phyloP scores from a whole-genome alignment of 2,888 invertebrate species.

The Apamea sordens region DNA sequence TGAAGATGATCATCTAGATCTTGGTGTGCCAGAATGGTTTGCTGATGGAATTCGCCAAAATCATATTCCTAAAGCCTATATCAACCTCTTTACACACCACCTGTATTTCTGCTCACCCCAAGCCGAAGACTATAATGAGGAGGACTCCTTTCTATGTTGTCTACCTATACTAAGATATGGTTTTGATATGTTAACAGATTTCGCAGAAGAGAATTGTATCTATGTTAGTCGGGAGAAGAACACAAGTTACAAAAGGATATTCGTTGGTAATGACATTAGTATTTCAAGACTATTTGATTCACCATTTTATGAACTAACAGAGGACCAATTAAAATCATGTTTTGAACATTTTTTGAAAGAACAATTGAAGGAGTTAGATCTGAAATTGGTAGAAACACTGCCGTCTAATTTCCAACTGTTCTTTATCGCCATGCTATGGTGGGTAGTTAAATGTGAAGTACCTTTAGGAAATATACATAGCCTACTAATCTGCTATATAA shows the following conservation, averaged over 20 bases:
- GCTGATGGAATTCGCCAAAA: conserved; percentile 91
- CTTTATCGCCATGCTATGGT: conserved; percentile 90
- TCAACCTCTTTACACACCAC: conserved; percentile 92
- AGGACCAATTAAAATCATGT: conserved; percentile 77
- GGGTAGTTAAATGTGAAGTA: conserved; percentile 87
- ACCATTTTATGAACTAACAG: conserved; percentile 75
- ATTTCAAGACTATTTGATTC: conserved; percentile 72
- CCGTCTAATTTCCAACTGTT: conserved; percentile 91
- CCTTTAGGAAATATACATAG: conserved; percentile 89
- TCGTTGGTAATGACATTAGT: conserved; percentile 74
- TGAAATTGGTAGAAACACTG: conserved; percentile 81
- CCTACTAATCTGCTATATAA: conserved; percentile 90
- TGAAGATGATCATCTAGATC: conserved; percentile 71
- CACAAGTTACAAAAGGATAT: conserved; percentile 76
- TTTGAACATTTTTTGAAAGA: conserved; percentile 87
- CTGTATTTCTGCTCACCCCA: conserved; percentile 92
- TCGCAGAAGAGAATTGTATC: conserved; percentile 76
- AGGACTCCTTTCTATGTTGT: conserved; percentile 91
- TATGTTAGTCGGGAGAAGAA: conserved; percentile 83
- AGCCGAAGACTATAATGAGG: conserved; percentile 92
- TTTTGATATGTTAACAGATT: conserved; percentile 87
- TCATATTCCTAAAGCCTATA: conserved; percentile 91
- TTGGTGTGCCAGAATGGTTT: conserved; percentile 91
- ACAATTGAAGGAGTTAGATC: conserved; percentile 80
- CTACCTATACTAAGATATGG: conserved; percentile 91